Evolutionary conservation across 2,113 vertebrate genomes (phyloP), one percentile per base, ranked within the genome.

Genomic region (Dasyprocta punctata): DNA sequence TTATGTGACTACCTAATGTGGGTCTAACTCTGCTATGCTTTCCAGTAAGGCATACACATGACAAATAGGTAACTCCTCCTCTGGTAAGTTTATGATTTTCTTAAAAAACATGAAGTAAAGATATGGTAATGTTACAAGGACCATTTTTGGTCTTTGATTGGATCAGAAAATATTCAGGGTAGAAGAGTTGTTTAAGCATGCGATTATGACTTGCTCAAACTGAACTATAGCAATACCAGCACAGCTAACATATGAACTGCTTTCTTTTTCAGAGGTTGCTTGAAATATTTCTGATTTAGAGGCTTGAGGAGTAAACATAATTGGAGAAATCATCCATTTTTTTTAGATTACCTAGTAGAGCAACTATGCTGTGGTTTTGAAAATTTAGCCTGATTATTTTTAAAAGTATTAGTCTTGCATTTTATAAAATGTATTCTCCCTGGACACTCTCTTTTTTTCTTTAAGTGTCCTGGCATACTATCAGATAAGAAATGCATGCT

Each of bases 401-500:
- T 52, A 20, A 49, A 94, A 95, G 28, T 3, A 86, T 44, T 75
- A 33, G 41, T 80, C 5, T 41, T 88, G 16, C 19, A 85, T 83
- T 83, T 93, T 44, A 86, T 86, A 78, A 82, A 63, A 44, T 58
- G 38, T 80, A 38, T 85, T 77, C 52, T 85, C 2, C 30, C n/a
- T 67, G 20, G 13, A 61, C 16, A 71, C 13, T 10, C 2, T 30
- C 38, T 28, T 92, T 85, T n/a, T 44, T 77, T 67, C 38, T 73
- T 61, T 83, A 63, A 85, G 33, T 69, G 19, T 44, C 41, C 11
- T 60, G 54, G 33, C 12, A 41, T 49, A n/a, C 3, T 2, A 52
- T 84, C 13, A 82, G 33, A 52, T 97, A 10, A 61, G 54, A 93
- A 93, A 83, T 67, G 6, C 16, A 83, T 95, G 87, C 47, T 61